Base-by-base conservation (phyloP, 1,140 invertebrate genomes). In the Arctopsyche grandis region DNA sequence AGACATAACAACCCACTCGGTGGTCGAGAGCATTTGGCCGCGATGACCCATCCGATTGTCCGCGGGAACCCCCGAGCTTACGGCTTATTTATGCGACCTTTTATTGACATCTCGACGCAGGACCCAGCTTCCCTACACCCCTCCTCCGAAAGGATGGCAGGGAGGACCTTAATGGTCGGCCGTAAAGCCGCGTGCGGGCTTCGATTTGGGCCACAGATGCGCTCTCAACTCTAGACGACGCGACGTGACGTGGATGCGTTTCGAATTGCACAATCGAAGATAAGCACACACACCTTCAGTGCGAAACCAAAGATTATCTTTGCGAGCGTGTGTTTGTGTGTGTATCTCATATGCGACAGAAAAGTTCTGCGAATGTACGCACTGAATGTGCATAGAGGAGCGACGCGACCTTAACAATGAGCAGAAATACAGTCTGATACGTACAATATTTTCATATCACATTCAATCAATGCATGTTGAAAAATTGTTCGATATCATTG, bases 1-100 rank as follows among this genome's bases (percentile, higher is more conserved):
- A 81, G 80, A 81, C 80, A 81, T 79, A 79, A 81, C 70, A 79
- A 77, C 60, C 75, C 71, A 7, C 29, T 4, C 29, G 44, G 77
- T 81, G 77, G 44, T 43, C 14, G 56, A 60, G 56, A 21, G 24
- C 80, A 75, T 81, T 81, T 81, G 80, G 69, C 71, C 76, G 44
- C 60, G 80, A 80, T 74, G 79, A 56, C 69, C 76, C 70, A 22
- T 75, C 43, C 29, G 69, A 73, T 73, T 73, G 71, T 63, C 74
- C n/a, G n/a, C n/a, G n/a, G n/a, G n/a, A n/a, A n/a, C n/a, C n/a
- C n/a, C n/a, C 74, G 12, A 21, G 14, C 58, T 74, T 74, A 74
- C 71, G 71, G 71, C 71, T 74, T 76, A 76, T 76, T 76, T 76
- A 76, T 76, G 74, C 74, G 74, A 43, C 74, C 19, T 63, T 76